Conservation (phyloP, 2,888 invertebrate genomes). For the Villa cingulata region DNA sequence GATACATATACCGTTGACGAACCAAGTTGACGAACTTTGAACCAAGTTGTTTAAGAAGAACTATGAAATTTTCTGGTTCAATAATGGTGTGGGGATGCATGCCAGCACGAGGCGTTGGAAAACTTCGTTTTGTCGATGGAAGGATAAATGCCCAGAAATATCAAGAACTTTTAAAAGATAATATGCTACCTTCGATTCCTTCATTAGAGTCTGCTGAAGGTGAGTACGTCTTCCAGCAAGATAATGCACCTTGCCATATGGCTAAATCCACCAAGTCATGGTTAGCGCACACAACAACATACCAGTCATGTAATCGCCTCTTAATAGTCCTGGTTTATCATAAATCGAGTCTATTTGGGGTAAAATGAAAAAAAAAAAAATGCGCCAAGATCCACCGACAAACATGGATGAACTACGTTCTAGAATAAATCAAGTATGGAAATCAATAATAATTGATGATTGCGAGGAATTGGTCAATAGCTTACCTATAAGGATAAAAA, state of each 20-base stretch:
- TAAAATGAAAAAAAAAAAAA: no score
- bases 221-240: not conserved
- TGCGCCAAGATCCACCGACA: not conserved
- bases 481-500: not conserved
- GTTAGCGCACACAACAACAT: not conserved
- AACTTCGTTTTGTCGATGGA: not conserved
- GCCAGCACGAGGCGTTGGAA: no score
- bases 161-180: no score
- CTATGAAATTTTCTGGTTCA: no score
- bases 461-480: not conserved
- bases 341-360: no score
- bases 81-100: no score
- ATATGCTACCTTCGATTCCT: not conserved
- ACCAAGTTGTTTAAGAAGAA: conserved; percentile 9
- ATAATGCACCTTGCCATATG: not conserved
- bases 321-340: not conserved
- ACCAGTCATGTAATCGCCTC: not conserved
- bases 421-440: no score
- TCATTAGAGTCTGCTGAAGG: no score
- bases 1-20: no score
- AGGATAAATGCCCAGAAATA: not conserved
- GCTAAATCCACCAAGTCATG: not conserved
- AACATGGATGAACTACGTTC: not conserved
- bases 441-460: not conserved
- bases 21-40: no score